phyloP scores from a whole-genome alignment of 2,113 vertebrate genomes.

The Oryzias woworae region DNA sequence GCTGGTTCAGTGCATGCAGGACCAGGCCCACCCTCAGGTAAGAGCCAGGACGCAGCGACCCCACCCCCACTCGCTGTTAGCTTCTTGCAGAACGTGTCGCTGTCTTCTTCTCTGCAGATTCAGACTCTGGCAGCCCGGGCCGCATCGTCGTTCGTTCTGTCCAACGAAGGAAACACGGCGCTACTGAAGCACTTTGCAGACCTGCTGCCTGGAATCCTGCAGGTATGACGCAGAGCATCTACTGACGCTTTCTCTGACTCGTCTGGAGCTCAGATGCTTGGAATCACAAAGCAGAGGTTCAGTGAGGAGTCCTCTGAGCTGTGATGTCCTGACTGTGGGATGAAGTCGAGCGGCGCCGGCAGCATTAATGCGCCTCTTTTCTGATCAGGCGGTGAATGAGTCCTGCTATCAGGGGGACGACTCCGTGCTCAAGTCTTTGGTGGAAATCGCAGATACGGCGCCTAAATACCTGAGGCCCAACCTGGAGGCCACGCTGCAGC shows the following conservation, averaged over 20 bases:
- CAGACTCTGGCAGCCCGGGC: conserved; percentile 90
- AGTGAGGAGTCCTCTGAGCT: too few relatives aligned
- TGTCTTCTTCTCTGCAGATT: conserved; percentile 74
- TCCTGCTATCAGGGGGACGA: conserved; percentile 96
- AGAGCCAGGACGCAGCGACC: too few relatives aligned
- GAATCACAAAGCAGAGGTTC: too few relatives aligned
- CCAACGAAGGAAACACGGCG: conserved; percentile 90
- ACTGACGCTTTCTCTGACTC: too few relatives aligned
- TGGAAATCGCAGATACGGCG: conserved; percentile 96
- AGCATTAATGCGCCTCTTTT: not conserved
- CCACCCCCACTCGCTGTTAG: too few relatives aligned
- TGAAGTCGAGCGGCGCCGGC: too few relatives aligned
- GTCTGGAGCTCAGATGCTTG: too few relatives aligned
- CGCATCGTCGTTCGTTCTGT: conserved; percentile 92
- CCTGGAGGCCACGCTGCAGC: conserved; percentile 92
- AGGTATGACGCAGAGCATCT: conserved; percentile 75
- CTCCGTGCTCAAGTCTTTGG: conserved; percentile 94
- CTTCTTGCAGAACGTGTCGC: not conserved
- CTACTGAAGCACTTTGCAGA: conserved; percentile 96
- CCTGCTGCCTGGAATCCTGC: conserved; percentile 91
- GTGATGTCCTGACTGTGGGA: too few relatives aligned
- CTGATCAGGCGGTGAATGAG: conserved; percentile 88
- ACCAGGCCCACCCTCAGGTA: conserved; percentile 92
- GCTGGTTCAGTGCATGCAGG: conserved; percentile 98
- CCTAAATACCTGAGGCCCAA: conserved; percentile 95